A percentile compares a stretch with the other conserved stretches of the same genome.
phyloP scores from a whole-genome alignment of 2,797 vertebrate genomes.

The Trachops cirrhosus region DNA sequence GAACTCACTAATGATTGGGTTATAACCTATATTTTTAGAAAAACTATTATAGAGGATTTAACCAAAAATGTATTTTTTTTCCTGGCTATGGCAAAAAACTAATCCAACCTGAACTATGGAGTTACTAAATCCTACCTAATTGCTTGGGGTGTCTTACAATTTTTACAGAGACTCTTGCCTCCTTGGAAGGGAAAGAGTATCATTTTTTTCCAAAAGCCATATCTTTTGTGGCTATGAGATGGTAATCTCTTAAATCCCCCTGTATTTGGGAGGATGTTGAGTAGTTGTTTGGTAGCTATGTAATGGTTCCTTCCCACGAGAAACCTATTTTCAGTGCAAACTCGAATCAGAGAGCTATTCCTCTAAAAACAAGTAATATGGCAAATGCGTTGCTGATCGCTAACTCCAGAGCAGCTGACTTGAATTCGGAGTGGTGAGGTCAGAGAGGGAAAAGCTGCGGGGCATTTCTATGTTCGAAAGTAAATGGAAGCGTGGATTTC shows the following conservation, averaged over 20 bases:
- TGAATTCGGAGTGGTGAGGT: conserved; percentile 12
- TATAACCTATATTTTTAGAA: background rate
- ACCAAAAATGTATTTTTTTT: background rate
- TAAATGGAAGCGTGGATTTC: background rate
- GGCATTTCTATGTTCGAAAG: background rate
- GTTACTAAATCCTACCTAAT: background rate
- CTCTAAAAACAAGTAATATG: conserved; percentile 21
- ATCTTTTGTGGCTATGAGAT: background rate
- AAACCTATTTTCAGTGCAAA: conserved; percentile 38
- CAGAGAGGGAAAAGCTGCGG: background rate
- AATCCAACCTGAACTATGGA: background rate
- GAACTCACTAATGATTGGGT: background rate
- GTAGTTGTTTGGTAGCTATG: background rate
- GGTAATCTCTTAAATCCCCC: background rate
- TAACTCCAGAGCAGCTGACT: background rate
- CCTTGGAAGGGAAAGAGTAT: background rate
- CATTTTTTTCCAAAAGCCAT: background rate
- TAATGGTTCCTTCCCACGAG: background rate
- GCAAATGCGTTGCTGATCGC: background rate
- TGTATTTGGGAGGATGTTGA: background rate
- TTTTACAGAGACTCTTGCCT: conserved; percentile 24
- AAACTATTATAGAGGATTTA: background rate
- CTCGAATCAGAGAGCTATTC: conserved; percentile 23
- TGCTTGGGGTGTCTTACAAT: background rate
- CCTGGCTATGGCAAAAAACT: background rate